Percentiles rank a stretch among this genome's conserved stretches.
These are phyloP conservation scores for Drosophila kurseongensis DNA, from an alignment of 1,140 invertebrate genomes.

Conservation along the genomic window DNA sequence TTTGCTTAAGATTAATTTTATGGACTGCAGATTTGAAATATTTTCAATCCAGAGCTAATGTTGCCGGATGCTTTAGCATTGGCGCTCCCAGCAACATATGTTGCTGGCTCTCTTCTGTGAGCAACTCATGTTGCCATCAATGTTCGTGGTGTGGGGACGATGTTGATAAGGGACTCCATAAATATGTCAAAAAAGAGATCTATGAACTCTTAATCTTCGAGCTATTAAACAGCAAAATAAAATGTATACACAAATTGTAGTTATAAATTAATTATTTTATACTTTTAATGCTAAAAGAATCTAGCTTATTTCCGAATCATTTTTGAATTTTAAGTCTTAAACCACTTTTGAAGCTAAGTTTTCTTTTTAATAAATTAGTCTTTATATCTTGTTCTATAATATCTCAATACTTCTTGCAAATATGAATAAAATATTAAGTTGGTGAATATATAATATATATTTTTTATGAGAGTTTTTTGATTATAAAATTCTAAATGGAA, in stretches of 20 bases:
- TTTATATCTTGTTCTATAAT: no score
- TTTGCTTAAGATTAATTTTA: no score
- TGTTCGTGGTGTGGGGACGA: neutral
- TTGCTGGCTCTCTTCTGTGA: conserved; percentile 14
- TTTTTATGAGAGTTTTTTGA: no score
- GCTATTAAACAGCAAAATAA: neutral
- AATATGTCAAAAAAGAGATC: conserved; percentile 8
- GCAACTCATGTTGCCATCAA: conserved; percentile 18
- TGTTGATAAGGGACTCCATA: conserved; percentile 24
- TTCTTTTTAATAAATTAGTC: no score
- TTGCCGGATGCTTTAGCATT: neutral
- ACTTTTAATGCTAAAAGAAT: neutral
- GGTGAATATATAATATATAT: no score
- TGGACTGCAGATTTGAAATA: neutral
- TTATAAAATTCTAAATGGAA: no score
- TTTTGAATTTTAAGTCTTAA: no score
- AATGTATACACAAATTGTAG: neutral
- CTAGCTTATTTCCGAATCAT: neutral
- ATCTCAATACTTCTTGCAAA: no score
- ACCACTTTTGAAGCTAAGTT: no score
- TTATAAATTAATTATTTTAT: no score
- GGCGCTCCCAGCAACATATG: conserved; percentile 30
- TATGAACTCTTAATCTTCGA: neutral
- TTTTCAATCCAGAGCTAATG: neutral
- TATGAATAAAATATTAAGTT: no score